Conservation (phyloP, 92 coral and sea anemone species). For the Epizoanthus rinbou region DNA sequence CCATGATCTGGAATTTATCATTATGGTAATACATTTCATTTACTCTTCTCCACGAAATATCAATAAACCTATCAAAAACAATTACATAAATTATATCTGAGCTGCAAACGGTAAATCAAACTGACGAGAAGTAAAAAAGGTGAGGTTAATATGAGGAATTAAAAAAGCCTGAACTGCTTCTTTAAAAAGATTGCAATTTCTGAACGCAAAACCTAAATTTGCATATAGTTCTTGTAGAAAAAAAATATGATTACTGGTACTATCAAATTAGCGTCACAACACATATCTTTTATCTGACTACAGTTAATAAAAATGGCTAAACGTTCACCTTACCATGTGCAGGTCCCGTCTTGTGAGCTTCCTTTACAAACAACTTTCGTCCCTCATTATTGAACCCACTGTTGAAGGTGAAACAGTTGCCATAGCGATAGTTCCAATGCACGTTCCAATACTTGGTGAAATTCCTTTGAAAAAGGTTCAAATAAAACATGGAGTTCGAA, state of each 20-base stretch:
- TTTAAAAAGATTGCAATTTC: neutral
- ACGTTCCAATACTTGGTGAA: slow-evolving; percentile 1
- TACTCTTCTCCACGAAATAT: no score
- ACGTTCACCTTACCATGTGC: slow-evolving; percentile 52
- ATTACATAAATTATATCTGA: no score
- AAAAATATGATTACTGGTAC: no score
- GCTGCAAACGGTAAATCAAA: neutral
- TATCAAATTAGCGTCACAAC: no score
- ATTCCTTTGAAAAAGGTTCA: neutral
- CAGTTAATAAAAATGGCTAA: no score
- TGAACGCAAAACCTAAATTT: neutral
- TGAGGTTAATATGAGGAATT: no score
- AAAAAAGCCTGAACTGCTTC: neutral
- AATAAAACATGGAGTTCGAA: neutral
- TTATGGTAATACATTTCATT: no score
- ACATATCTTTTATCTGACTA: no score
- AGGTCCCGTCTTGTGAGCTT: slow-evolving; percentile 65
- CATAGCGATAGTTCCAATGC: slow-evolving; percentile 35
- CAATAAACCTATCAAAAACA: no score
- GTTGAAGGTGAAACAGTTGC: slow-evolving; percentile 88
- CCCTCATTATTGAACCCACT: slow-evolving; percentile 51
- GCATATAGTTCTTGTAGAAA: no score
- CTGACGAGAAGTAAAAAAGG: neutral
- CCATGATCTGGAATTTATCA: no score
- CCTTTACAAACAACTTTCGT: slow-evolving; percentile 14